A percentile compares a stretch with the other conserved stretches of the same genome.
Evolutionary conservation across 2,113 vertebrate genomes (phyloP).

Genomic region (Agapornis roseicollis): DNA sequence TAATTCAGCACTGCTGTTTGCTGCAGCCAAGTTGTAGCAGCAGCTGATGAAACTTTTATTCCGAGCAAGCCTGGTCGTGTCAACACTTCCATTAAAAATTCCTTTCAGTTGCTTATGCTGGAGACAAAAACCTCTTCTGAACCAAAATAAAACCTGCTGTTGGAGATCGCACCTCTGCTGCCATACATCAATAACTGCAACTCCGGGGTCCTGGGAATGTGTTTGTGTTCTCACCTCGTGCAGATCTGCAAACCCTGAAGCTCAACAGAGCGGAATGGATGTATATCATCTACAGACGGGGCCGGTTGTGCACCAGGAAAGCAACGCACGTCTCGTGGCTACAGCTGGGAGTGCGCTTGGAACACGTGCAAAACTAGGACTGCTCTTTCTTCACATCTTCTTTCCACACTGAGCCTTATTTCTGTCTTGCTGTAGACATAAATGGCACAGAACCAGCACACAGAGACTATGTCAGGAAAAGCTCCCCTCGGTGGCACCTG

Average conservation of each 20-base stretch:
- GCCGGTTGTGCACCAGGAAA: neutral
- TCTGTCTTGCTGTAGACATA: neutral
- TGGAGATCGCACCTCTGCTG: neutral
- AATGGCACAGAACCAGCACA: neutral
- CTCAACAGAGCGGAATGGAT: fast-evolving
- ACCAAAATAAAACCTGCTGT: neutral
- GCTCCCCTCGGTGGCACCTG: neutral
- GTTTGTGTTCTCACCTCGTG: fast-evolving
- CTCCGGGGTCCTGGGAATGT: fast-evolving
- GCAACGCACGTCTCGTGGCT: fast-evolving
- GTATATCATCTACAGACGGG: fast-evolving
- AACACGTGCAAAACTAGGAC: neutral
- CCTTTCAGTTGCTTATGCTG: neutral
- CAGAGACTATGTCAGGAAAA: neutral
- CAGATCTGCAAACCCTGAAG: neutral
- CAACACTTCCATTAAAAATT: slow-evolving; percentile 27
- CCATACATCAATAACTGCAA: fast-evolving
- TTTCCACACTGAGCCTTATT: neutral
- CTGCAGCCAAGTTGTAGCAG: neutral
- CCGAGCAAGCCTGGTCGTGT: neutral
- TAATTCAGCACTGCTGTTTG: neutral
- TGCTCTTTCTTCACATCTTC: neutral
- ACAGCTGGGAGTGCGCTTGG: neutral
- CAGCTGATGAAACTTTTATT: slow-evolving; percentile 42
- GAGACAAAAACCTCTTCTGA: neutral